Conservation (phyloP, 2,113 vertebrate genomes). For the Sterrhoptilus dennistouni region DNA sequence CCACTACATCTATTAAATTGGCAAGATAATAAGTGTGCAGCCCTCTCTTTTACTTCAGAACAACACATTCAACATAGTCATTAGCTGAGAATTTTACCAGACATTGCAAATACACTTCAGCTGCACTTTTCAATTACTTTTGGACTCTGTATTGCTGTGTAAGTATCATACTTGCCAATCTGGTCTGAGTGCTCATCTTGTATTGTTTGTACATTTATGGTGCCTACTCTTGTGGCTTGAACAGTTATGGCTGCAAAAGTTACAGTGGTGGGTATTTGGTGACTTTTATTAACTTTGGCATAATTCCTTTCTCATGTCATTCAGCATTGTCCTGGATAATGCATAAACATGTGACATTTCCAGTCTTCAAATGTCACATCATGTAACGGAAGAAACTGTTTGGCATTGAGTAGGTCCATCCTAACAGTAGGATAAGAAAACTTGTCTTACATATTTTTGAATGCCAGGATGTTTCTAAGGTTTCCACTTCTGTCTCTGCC, state of each 20-base stretch:
- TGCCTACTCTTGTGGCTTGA: not conserved
- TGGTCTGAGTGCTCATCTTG: not conserved
- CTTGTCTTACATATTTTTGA: not conserved
- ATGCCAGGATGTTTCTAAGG: not conserved
- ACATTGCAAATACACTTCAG: not conserved
- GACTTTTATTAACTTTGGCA: not conserved
- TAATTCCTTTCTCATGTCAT: not conserved
- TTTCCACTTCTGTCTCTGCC: not conserved
- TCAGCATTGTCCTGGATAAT: not conserved
- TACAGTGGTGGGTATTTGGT: not conserved
- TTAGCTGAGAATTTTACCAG: not conserved
- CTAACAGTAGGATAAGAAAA: not conserved
- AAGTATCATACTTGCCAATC: not conserved
- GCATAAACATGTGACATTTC: not conserved
- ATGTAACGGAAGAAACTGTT: not conserved
- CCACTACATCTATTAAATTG: not conserved
- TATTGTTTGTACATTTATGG: not conserved
- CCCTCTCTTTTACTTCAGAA: not conserved
- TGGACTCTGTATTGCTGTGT: not conserved
- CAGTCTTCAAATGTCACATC: not conserved
- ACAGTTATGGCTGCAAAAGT: not conserved
- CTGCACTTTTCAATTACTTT: not conserved
- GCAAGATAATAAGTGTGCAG: constrained; percentile 20
- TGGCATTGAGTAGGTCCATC: not conserved
- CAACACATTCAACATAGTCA: not conserved